These are phyloP conservation scores for Leguminivora glycinivorella DNA, from an alignment of 1,140 invertebrate genomes.

Conservation along the genomic window DNA sequence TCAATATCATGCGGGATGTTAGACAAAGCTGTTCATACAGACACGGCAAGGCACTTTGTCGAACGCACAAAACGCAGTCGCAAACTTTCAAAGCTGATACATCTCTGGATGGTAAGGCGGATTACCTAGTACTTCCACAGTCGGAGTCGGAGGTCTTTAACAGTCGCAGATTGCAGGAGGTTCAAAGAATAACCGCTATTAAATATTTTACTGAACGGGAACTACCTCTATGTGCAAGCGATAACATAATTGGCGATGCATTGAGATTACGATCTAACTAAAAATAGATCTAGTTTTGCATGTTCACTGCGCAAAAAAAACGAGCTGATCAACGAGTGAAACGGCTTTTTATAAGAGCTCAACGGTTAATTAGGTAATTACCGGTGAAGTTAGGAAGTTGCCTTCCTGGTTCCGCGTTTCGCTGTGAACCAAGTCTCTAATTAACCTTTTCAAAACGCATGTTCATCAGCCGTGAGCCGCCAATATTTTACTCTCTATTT, in stretches of 20 bases:
- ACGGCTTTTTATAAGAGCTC: background rate
- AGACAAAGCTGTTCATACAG: background rate
- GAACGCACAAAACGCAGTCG: no score
- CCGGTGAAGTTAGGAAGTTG: conserved; percentile 5
- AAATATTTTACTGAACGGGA: no score
- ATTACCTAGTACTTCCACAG: no score
- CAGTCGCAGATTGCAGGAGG: no score
- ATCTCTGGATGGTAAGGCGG: no score
- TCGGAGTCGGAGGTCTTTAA: no score
- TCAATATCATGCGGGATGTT: background rate
- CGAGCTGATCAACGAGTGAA: background rate
- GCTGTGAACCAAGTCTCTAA: background rate
- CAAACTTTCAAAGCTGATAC: no score
- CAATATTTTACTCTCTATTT: no score
- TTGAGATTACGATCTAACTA: background rate
- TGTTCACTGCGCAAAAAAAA: background rate
- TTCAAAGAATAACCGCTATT: no score
- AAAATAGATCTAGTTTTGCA: no score
- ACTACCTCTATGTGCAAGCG: no score
- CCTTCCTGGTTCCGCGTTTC: conserved; percentile 7
- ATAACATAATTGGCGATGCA: conserved; percentile 3
- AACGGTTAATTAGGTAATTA: conserved; percentile 1
- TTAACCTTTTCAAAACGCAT: background rate
- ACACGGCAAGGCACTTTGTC: no score
- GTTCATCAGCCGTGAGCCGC: background rate